Evolutionary conservation across 1,140 invertebrate genomes (phyloP).

Genomic region (Mya arenaria): DNA sequence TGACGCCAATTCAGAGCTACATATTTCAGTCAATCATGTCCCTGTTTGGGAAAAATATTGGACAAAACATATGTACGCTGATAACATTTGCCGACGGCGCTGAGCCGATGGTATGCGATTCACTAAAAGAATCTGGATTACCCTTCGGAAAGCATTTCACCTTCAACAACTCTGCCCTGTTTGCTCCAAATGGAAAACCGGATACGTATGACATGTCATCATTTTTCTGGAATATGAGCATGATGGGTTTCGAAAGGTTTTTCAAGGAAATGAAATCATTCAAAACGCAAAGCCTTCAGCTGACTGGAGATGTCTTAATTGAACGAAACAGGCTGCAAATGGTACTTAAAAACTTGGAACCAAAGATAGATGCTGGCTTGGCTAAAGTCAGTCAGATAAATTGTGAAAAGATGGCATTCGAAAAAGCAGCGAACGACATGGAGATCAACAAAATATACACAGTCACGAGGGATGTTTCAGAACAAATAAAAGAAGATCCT

Average conservation of each 20-base stretch:
- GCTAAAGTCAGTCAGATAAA: neutral
- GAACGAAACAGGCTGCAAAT: neutral
- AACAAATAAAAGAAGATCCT: neutral
- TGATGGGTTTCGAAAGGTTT: neutral
- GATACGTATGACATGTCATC: neutral
- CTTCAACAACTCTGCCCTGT: conserved; percentile 41
- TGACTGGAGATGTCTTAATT: conserved; percentile 50
- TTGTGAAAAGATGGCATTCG: neutral
- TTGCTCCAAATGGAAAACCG: neutral
- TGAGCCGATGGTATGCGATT: conserved; percentile 41
- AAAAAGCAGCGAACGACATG: neutral
- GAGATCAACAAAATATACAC: neutral
- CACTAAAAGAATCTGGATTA: neutral
- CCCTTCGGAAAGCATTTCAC: neutral
- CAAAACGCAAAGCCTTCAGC: conserved; percentile 19
- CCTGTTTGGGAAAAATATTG: conserved; percentile 63
- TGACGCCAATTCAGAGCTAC: conserved; percentile 46
- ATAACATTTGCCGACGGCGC: conserved; percentile 63
- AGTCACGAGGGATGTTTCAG: neutral
- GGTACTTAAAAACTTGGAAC: neutral
- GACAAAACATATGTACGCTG: conserved; percentile 57
- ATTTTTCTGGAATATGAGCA: conserved; percentile 14
- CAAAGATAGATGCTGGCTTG: neutral
- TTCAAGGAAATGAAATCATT: neutral
- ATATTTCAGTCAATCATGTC: conserved; percentile 63